phyloP scores from a whole-genome alignment of 1,140 invertebrate species.

The Drosophila nannoptera region DNA sequence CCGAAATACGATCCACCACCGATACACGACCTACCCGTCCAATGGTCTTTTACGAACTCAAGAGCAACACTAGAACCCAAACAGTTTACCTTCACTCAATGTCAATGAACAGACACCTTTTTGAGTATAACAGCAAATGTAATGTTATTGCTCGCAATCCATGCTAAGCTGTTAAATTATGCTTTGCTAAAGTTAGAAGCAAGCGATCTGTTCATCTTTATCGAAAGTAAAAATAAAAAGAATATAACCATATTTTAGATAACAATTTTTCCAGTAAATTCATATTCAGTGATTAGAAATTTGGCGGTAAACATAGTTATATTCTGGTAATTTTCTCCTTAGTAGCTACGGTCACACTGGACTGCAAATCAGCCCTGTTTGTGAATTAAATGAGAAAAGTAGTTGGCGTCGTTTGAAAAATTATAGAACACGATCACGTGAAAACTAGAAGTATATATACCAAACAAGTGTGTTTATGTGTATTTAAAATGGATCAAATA shows the following conservation, averaged over 20 bases:
- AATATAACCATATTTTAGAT: not conserved
- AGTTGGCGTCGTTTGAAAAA: conserved; percentile 11
- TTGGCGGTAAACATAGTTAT: not conserved
- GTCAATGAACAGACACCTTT: conserved; percentile 23
- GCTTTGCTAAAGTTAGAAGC: too few relatives aligned
- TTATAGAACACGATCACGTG: not conserved
- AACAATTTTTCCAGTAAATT: not conserved
- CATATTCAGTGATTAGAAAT: not conserved
- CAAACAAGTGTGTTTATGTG: too few relatives aligned
- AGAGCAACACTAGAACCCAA: conserved; percentile 23
- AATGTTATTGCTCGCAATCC: not conserved
- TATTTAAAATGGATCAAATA: conserved; percentile 16
- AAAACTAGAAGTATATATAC: too few relatives aligned
- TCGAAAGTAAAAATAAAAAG: too few relatives aligned
- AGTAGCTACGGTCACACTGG: not conserved
- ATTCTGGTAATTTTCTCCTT: not conserved
- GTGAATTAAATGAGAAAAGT: not conserved
- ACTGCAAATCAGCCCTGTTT: not conserved
- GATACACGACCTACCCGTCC: conserved; percentile 35
- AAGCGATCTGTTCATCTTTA: too few relatives aligned
- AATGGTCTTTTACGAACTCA: conserved; percentile 38
- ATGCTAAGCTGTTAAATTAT: too few relatives aligned
- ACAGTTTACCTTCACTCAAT: conserved; percentile 19
- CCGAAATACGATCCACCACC: conserved; percentile 13
- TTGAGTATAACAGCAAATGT: conserved; percentile 10